A percentile compares a stretch with the other conserved stretches of the same genome.
phyloP scores from a whole-genome alignment of 1,140 invertebrate genomes.

The Archivesica marissinica region DNA sequence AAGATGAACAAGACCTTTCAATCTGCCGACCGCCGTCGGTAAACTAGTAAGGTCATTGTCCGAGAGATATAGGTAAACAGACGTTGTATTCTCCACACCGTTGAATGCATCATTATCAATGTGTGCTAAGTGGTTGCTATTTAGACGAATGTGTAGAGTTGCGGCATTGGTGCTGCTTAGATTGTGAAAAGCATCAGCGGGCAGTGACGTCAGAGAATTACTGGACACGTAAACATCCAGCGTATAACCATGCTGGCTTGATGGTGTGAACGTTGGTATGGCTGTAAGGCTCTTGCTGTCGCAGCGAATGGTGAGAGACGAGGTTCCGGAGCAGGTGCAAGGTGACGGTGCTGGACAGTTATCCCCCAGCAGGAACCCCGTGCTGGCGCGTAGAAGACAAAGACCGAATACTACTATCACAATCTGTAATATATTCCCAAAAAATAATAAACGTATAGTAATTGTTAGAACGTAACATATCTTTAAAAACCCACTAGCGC shows the following conservation, averaged over 20 bases:
- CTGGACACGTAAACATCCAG: background rate
- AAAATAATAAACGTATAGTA: too few relatives aligned
- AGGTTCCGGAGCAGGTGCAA: background rate
- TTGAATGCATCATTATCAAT: slow-evolving; percentile 3
- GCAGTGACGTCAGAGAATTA: background rate
- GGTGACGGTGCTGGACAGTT: slow-evolving; percentile 1
- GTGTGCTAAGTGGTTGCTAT: background rate
- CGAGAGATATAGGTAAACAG: background rate
- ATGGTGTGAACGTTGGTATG: background rate
- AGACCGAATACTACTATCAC: too few relatives aligned
- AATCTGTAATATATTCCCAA: too few relatives aligned
- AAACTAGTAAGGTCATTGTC: background rate
- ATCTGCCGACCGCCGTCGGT: background rate
- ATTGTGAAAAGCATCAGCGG: background rate
- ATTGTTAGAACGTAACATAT: too few relatives aligned
- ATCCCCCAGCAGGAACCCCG: background rate
- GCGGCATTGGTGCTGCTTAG: background rate
- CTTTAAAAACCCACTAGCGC: too few relatives aligned
- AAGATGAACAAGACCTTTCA: background rate
- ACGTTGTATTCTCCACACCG: background rate
- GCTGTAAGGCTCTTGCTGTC: background rate
- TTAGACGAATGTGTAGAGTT: background rate
- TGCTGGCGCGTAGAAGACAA: background rate
- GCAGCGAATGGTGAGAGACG: background rate
- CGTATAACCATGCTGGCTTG: background rate